Percentiles rank a stretch among this genome's conserved stretches.
phyloP scores from a whole-genome alignment of 2,888 invertebrate genomes.

The Drosophila dives region DNA sequence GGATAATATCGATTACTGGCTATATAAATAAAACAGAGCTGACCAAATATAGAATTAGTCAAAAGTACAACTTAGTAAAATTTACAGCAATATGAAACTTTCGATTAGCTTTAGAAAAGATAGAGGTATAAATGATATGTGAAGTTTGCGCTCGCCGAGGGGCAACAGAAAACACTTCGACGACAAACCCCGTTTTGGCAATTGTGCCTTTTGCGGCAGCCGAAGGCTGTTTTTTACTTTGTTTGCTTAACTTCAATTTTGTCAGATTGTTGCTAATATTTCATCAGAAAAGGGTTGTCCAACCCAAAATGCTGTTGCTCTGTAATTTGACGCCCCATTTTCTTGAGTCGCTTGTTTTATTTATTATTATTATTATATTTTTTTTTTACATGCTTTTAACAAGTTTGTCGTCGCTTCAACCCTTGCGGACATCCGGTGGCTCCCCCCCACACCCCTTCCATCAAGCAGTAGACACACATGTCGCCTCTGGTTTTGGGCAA shows the following conservation, averaged over 20 bases:
- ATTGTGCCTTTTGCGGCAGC: constrained; percentile 19
- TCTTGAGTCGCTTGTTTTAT: constrained; percentile 3
- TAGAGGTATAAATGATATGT: constrained; percentile 41
- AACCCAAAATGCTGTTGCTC: neutral
- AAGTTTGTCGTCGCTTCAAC: constrained; percentile 53
- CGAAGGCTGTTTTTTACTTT: constrained; percentile 49
- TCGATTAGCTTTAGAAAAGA: neutral
- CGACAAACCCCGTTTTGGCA: constrained; percentile 11
- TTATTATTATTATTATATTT: constrained; percentile 10
- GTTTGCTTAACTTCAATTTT: constrained; percentile 60
- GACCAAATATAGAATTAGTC: neutral
- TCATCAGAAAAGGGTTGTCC: constrained; percentile 62
- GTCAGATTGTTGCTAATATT: constrained; percentile 68
- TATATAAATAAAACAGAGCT: neutral
- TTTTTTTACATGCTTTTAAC: constrained; percentile 34
- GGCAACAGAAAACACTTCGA: no score
- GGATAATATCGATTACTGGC: neutral
- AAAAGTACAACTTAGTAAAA: neutral
- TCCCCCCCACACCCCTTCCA: neutral
- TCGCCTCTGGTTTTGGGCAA: constrained; percentile 58
- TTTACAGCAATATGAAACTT: neutral
- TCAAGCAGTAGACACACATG: constrained; percentile 17
- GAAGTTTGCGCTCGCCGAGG: constrained; percentile 24
- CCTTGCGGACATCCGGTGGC: constrained; percentile 53
- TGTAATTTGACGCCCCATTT: constrained; percentile 6